These are phyloP conservation scores for Caligus rogercresseyi DNA, from an alignment of 1,140 invertebrate species.

Conservation along the genomic window DNA sequence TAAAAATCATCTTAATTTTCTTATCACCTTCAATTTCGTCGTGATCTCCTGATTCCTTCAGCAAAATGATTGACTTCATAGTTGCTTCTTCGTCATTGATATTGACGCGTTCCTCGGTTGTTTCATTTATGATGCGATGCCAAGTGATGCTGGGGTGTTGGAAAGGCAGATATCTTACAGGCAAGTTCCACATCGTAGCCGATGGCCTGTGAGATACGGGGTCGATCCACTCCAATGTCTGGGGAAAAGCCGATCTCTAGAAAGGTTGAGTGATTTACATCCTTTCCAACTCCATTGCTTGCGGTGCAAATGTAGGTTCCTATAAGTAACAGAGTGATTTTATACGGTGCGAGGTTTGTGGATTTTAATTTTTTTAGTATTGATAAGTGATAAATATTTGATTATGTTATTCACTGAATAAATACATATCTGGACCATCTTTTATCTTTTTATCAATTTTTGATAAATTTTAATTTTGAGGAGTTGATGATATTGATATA, in stretches of 20 bases:
- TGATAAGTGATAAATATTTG: too few species aligned
- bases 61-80: conserved; percentile 12
- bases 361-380: too few species aligned
- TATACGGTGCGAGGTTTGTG: too few species aligned
- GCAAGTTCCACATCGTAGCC: not conserved
- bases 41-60: not conserved
- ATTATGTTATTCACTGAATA: too few species aligned
- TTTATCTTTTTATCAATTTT: too few species aligned
- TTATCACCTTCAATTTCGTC: not conserved
- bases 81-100: not conserved
- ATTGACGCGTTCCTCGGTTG: not conserved
- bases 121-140: not conserved
- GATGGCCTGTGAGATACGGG: not conserved
- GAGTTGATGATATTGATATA: too few species aligned
- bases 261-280: not conserved
- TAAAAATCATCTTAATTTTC: too few species aligned
- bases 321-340: not conserved
- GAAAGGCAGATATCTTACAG: conserved; percentile 8
- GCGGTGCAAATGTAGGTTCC: conserved; percentile 8
- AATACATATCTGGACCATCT: too few species aligned
- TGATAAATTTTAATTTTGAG: too few species aligned
- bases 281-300: conserved; percentile 4
- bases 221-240: not conserved
- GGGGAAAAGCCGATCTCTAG: conserved; percentile 8
- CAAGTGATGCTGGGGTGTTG: conserved; percentile 1